phyloP scores from a whole-genome alignment of 2,797 vertebrate species.

The Gymnopithys bicolor region DNA sequence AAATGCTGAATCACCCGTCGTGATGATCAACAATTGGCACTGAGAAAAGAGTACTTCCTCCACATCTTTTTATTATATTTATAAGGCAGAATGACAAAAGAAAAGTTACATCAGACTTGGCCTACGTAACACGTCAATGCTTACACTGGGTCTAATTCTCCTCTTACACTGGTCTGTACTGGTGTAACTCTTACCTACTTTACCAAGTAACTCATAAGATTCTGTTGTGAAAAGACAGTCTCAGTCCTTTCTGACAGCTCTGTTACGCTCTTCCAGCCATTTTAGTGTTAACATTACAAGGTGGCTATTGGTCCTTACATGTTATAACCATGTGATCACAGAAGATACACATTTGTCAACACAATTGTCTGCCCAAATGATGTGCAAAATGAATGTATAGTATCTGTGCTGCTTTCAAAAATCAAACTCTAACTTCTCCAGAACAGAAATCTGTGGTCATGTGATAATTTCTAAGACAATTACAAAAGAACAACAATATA shows the following conservation, averaged over 20 bases:
- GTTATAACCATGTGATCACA: background rate
- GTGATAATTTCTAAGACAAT: background rate
- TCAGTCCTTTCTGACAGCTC: background rate
- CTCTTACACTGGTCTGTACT: background rate
- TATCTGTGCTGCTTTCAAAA: background rate
- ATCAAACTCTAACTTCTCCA: background rate
- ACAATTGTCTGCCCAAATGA: background rate
- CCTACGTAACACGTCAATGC: rapidly evolving
- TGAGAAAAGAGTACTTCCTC: background rate
- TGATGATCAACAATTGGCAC: background rate
- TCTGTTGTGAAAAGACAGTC: background rate
- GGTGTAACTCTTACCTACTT: background rate
- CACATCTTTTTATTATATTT: background rate
- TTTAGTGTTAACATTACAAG: background rate
- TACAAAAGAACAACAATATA: background rate
- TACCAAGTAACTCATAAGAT: background rate
- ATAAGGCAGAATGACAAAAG: background rate
- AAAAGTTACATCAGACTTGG: background rate
- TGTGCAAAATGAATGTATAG: background rate
- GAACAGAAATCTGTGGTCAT: background rate
- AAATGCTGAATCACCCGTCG: background rate
- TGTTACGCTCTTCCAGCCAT: background rate
- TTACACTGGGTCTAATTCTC: background rate
- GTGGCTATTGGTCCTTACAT: background rate
- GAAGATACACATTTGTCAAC: background rate